These are phyloP conservation scores for Druon quercuslanigerum DNA, from an alignment of 1,140 invertebrate species.

Conservation along the genomic window DNA sequence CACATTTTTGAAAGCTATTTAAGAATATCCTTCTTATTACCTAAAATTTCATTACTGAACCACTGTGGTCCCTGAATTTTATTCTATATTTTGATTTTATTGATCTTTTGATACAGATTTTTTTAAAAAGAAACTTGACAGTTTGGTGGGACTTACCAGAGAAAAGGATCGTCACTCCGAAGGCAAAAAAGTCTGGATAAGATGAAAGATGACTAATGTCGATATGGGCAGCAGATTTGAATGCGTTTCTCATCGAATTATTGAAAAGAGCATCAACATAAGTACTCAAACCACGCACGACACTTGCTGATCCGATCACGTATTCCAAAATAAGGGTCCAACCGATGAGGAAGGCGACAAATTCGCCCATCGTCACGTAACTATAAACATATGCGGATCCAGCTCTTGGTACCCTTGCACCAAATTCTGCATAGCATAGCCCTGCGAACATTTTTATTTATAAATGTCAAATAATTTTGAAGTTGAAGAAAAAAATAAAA, in stretches of 20 bases:
- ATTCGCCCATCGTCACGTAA: conserved; percentile 92
- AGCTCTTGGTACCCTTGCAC: conserved; percentile 89
- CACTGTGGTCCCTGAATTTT: no score
- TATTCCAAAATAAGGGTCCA: conserved; percentile 96
- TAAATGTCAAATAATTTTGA: not conserved
- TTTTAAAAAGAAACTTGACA: no score
- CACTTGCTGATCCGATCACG: conserved; percentile 89
- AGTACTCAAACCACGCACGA: conserved; percentile 84
- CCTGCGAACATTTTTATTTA: conserved; percentile 71
- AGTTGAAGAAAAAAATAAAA: no score
- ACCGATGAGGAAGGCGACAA: conserved; percentile 86
- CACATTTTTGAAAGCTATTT: no score
- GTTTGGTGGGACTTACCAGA: conserved; percentile 70
- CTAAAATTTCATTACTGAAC: no score
- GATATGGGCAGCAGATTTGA: conserved; percentile 78
- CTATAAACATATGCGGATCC: conserved; percentile 94
- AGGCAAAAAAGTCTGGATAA: conserved; percentile 84
- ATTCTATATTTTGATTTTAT: no score
- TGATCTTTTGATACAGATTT: no score
- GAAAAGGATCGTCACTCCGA: conserved; percentile 77
- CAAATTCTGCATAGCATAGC: conserved; percentile 92
- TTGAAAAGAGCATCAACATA: conserved; percentile 83
- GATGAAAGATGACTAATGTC: conserved; percentile 77
- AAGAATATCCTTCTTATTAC: no score
- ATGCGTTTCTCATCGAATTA: conserved; percentile 79